Evolutionary conservation across 2,113 vertebrate species (phyloP), one percentile per base, ranked within the genome.

Genomic region (Furnarius figulus): DNA sequence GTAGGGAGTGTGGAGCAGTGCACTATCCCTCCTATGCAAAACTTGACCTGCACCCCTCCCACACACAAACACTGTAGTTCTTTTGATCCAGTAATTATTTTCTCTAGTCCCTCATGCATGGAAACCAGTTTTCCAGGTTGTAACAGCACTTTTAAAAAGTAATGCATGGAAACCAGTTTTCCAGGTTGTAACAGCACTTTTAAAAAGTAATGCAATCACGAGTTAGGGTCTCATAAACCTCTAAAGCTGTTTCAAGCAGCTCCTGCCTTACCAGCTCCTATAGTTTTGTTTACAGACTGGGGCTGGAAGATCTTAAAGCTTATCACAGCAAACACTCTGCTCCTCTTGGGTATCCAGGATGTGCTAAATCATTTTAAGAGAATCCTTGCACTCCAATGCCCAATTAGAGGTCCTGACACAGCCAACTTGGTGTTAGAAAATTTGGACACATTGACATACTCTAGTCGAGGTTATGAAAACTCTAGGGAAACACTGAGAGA

Each of bases 11-110:
- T 65, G 25, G 6, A 50, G 6, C 31, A 42, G 31, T 19, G 17
- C 30, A 2, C 27, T 4, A 14, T 25, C 49, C 0, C 0, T 0
- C 35, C 65, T 35, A 20, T 31, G 22, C 11, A 65, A 67, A 31
- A 49, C n/a, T 37, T 80, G 12, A 9, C 30, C 11, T 71, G 20
- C 25, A 50, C 24, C 49, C 35, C 53, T 16, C 30, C 18, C 30
- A 11, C 30, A 12, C 31, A 20, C 53, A 18, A 14, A 15, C 50
- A 28, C 28, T 53, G 17, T 11, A 56, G 53, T 31, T 21, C 10
- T 33, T 56, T 56, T 56, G 53, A 56, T 31, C 30, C 53, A 56
- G 31, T 33, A 13, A 56, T 56, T 6, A 56, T 56, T 56, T 56
- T 33, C 53, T 56, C 19, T 9, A 20, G 11, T 20, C 31, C 18